Evolutionary conservation across 2,113 vertebrate species (phyloP).

Genomic region (Ceyx cyanopectus): DNA sequence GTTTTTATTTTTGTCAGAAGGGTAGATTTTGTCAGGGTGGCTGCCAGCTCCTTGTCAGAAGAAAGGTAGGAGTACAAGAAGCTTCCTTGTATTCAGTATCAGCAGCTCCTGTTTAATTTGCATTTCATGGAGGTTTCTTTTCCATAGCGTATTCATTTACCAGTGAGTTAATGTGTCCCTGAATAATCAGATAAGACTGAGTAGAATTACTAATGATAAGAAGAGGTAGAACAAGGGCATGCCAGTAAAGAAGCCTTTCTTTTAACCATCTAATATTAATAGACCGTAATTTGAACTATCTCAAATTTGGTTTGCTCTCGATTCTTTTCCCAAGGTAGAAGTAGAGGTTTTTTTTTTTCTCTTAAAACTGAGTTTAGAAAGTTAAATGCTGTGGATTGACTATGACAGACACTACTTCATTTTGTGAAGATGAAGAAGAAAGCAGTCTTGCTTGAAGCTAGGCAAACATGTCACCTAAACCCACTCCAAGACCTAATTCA

Average conservation of each 20-base stretch:
- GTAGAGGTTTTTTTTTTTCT: neutral
- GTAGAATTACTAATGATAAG: slow-evolving; percentile 63
- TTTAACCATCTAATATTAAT: neutral
- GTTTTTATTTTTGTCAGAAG: slow-evolving; percentile 1
- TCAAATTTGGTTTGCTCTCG: neutral
- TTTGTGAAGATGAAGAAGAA: neutral
- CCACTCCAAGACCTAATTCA: neutral
- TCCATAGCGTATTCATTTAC: slow-evolving; percentile 35
- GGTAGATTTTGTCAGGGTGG: neutral
- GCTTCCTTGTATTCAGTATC: slow-evolving; percentile 48
- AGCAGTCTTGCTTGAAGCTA: neutral
- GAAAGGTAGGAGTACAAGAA: slow-evolving; percentile 23
- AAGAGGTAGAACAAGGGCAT: slow-evolving; percentile 37
- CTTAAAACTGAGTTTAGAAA: neutral
- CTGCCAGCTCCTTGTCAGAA: slow-evolving; percentile 16
- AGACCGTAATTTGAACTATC: neutral
- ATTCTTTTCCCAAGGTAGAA: neutral
- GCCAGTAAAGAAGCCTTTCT: neutral
- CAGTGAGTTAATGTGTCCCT: slow-evolving; percentile 63
- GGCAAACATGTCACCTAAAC: neutral
- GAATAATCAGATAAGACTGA: slow-evolving; percentile 67
- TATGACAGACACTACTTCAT: neutral
- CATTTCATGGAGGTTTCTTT: slow-evolving; percentile 44
- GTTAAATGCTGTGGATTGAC: neutral
- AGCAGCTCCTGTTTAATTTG: slow-evolving; percentile 49